These are phyloP conservation scores for Aphrophora alni DNA, from an alignment of 2,888 invertebrate species.

Conservation along the genomic window DNA sequence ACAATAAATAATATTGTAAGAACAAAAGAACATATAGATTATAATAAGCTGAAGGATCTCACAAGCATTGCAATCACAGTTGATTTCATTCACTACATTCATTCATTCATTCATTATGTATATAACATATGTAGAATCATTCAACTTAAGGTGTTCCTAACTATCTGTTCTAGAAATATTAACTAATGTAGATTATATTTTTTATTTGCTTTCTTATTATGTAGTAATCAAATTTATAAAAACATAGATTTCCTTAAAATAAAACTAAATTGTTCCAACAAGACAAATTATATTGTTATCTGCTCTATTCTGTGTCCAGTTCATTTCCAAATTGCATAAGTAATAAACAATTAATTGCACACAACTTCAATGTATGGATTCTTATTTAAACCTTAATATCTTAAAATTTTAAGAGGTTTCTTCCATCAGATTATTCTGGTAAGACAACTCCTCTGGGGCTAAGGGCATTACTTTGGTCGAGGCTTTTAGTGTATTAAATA, in stretches of 20 bases:
- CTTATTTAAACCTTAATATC: not conserved
- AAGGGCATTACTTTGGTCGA: no score
- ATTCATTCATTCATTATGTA: not conserved
- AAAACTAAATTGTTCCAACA: not conserved
- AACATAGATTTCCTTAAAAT: not conserved
- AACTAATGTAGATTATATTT: not conserved
- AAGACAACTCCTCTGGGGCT: no score
- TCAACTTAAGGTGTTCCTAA: not conserved
- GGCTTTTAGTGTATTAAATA: no score
- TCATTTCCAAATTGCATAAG: not conserved
- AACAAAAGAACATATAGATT: not conserved
- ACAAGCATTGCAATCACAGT: not conserved
- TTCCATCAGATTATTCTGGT: no score
- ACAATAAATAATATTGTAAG: not conserved
- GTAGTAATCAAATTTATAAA: not conserved
- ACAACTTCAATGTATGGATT: not conserved
- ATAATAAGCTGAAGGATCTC: conserved; percentile 7
- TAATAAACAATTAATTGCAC: not conserved
- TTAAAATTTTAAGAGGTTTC: no score
- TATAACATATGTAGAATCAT: not conserved
- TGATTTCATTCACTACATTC: not conserved
- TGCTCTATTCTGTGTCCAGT: not conserved
- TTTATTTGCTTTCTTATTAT: not conserved
- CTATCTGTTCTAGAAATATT: not conserved
- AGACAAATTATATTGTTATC: not conserved